phyloP scores from a whole-genome alignment of 1,140 invertebrate species.

The Heliconius hewitsoni region DNA sequence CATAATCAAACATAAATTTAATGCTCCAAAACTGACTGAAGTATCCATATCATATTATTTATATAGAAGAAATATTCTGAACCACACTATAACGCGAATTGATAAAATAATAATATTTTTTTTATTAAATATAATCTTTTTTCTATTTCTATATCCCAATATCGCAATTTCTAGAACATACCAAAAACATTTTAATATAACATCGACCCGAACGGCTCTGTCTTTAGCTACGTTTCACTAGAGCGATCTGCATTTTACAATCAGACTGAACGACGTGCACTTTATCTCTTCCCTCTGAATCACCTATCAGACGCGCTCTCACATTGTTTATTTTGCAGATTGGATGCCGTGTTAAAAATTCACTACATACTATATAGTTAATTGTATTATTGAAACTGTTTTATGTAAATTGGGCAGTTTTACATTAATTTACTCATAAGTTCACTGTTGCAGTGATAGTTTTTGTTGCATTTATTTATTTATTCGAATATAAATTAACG shows the following conservation, averaged over 20 bases:
- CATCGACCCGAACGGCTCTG: constrained; percentile 60
- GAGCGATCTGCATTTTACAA: constrained; percentile 72
- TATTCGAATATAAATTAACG: neutral
- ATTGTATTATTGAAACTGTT: neutral
- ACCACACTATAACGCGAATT: too few relatives aligned
- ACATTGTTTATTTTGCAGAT: constrained; percentile 57
- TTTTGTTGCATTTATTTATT: neutral
- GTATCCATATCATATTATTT: neutral
- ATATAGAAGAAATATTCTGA: neutral
- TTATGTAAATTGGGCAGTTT: neutral
- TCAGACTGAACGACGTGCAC: constrained; percentile 47
- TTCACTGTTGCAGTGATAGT: neutral
- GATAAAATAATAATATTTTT: too few relatives aligned
- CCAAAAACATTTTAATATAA: constrained; percentile 34
- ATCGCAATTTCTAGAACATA: neutral
- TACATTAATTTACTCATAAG: neutral
- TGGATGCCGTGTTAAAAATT: constrained; percentile 39
- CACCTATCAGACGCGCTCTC: constrained; percentile 39
- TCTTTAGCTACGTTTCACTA: constrained; percentile 54
- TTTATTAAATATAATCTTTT: neutral
- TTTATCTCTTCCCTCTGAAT: constrained; percentile 58
- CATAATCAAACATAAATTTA: neutral
- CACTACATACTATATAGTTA: neutral
- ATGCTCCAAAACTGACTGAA: neutral
- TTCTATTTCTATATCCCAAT: neutral